These are phyloP conservation scores for Xenopus tropicalis DNA, from an alignment of 2,113 vertebrate species.

Conservation along the genomic window UCB_Xtro_10.0 CM004450.2:97433501-97434000, in stretches of 20 bases:
- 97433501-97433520: too few species aligned
- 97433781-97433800: slow-evolving; percentile 55
- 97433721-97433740: slow-evolving; percentile 78
- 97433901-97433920: too few species aligned
- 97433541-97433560: slow-evolving; percentile 78
- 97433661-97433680: slow-evolving; percentile 73
- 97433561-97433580: slow-evolving; percentile 84
- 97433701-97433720: slow-evolving; percentile 74
- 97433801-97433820: slow-evolving; percentile 80
- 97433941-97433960: too few species aligned
- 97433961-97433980: too few species aligned
- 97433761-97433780: slow-evolving; percentile 70
- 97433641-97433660: slow-evolving; percentile 61
- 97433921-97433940: too few species aligned
- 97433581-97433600: slow-evolving; percentile 95
- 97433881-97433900: too few species aligned
- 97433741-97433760: slow-evolving; percentile 81
- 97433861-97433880: too few species aligned
- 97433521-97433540: slow-evolving; percentile 16
- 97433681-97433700: slow-evolving; percentile 75
- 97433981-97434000: too few species aligned
- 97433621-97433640: slow-evolving; percentile 95
- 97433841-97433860: slow-evolving; percentile 71
- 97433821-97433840: slow-evolving; percentile 78
- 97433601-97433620: slow-evolving; percentile 92